A percentile compares a stretch with the other conserved stretches of the same genome.
Conservation (phyloP, 2,113 vertebrate genomes). For the Seriola quinqueradiata region DNA sequence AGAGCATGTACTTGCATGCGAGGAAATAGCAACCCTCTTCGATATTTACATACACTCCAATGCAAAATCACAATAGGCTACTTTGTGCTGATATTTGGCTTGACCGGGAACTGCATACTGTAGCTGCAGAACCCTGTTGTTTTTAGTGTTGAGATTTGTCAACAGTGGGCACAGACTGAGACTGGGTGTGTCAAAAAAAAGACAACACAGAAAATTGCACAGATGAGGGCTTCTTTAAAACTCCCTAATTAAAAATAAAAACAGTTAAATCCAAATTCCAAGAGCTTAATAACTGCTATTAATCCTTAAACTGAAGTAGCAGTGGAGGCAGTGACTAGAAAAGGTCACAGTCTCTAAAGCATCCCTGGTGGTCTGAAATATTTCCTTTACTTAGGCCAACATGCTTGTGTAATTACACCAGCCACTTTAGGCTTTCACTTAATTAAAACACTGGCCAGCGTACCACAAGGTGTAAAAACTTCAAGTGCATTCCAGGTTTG, state of each 20-base stretch:
- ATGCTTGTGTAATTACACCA: conserved; percentile 44
- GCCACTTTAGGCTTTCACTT: conserved; percentile 56
- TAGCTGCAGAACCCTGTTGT: not conserved
- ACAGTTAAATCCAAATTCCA: conserved; percentile 23
- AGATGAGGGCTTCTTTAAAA: not conserved
- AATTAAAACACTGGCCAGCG: conserved; percentile 64
- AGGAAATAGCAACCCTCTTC: conserved; percentile 34
- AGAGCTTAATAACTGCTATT: conserved; percentile 35
- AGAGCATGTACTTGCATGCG: conserved; percentile 53
- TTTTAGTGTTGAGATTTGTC: conserved; percentile 20
- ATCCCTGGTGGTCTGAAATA: conserved; percentile 63
- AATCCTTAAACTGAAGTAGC: conserved; percentile 41
- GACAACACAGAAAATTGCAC: not conserved
- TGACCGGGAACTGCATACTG: conserved; percentile 16
- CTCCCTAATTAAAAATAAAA: not conserved
- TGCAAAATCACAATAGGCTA: conserved; percentile 39
- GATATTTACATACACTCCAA: conserved; percentile 57
- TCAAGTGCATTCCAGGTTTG: conserved; percentile 60
- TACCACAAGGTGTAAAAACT: conserved; percentile 60
- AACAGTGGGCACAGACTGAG: not conserved
- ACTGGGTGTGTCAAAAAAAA: not conserved
- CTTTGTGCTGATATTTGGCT: conserved; percentile 7
- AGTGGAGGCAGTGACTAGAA: conserved; percentile 17
- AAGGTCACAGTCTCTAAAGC: conserved; percentile 46
- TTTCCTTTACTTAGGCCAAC: conserved; percentile 53